Base-by-base conservation (phyloP, 2,797 vertebrate genomes). In the Discoglossus pictus region DNA sequence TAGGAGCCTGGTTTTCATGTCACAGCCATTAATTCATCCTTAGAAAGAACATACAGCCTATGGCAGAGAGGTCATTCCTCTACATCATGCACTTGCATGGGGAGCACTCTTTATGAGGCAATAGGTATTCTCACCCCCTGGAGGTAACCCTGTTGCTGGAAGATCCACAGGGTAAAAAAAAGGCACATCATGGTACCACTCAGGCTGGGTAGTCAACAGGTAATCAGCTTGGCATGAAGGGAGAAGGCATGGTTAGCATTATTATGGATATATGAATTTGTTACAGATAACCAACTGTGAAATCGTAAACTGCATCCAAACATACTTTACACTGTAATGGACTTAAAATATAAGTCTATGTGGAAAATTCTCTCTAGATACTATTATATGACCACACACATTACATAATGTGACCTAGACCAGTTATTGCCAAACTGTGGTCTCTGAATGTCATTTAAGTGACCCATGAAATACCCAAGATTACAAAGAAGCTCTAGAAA, bases 101-200 rank as follows among this genome's bases (percentile, higher is more conserved):
- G 74, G 75, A 76, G 72, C 53, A 65, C 46, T 60, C 74, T 31
- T 83, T 76, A 65, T 81, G 79, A 72, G 72, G 77, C 75, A 77
- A 70, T 1, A 63, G 72, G 81, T 56, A 80, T 52, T 63, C 93
- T 97, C 93, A 95, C 89, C 93, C 92, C 91, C 86, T 64, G 75
- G 80, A 72, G 84, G 86, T 52, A 76, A 75, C 78, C 80, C 86
- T 53, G 87, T 81, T 60, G 88, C 83, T 67, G 24, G 88, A 78
- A 76, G 89, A 75, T 92, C 92, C 90, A 65, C 67, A 18, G 88
- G 83, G 66, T 43, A 82, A 83, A 87, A 92, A 21, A 90, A 50
- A 81, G 89, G 83, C 59, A 86, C 86, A 77, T 87, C 88, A 82
- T 85, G 85, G 83, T 82, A 87, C 89, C 89, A 93, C 81, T 84